Conservation (phyloP, 2,113 vertebrate species). For the Thinocorus orbignyianus region DNA sequence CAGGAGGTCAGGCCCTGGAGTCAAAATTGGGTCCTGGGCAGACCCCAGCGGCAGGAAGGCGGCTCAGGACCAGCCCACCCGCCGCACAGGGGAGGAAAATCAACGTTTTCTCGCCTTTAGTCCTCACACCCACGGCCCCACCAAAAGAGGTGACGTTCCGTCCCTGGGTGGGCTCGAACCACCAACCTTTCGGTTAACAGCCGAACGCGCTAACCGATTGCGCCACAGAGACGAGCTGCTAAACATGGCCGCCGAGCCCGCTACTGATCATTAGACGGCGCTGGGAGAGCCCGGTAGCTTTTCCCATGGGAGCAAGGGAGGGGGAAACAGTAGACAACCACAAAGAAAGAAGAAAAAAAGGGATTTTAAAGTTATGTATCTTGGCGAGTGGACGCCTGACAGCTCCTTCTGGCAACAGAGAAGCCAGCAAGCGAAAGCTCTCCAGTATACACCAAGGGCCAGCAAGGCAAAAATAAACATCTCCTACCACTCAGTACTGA, state of each 20-base stretch:
- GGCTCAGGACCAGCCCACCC: fast-evolving
- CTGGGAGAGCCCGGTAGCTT: background rate
- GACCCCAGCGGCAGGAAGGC: fast-evolving
- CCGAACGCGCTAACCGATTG: conserved; percentile 68
- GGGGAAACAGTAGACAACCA: background rate
- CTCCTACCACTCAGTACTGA: background rate
- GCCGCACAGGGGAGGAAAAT: fast-evolving
- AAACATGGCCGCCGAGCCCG: fast-evolving
- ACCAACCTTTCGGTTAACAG: conserved; percentile 82
- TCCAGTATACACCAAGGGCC: fast-evolving
- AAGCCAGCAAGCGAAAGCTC: background rate
- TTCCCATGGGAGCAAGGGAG: background rate
- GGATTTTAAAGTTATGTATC: background rate
- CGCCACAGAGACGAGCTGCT: conserved; percentile 6
- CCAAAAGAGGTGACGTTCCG: fast-evolving
- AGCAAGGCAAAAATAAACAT: background rate
- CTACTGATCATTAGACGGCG: no score
- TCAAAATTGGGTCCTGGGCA: no score
- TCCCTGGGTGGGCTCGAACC: no score
- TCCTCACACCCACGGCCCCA: no score
- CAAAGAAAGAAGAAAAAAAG: background rate
- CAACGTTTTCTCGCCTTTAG: background rate
- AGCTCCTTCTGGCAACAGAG: no score
- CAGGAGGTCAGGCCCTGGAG: no score
- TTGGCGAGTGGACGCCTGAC: background rate